Evolutionary conservation across 64 coral and sea anemone species (phyloP).

Genomic region (Montipora capricornis): DNA sequence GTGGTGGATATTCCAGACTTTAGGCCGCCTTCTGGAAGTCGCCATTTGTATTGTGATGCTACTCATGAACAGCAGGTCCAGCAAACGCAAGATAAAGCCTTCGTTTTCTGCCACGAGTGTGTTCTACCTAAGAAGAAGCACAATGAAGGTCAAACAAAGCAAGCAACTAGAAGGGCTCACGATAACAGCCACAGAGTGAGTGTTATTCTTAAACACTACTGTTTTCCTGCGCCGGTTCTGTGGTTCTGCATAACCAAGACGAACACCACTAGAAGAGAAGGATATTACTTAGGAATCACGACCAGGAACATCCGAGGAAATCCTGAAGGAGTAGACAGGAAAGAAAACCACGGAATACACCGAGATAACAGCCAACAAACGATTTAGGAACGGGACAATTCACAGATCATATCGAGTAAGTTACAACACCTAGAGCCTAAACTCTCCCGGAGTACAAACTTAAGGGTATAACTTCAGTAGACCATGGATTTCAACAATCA

Average conservation of each 20-base stretch:
- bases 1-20: slow-evolving; percentile 89
- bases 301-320: neutral
- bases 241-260: neutral
- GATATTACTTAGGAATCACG: neutral
- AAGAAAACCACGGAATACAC: neutral
- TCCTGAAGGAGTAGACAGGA: neutral
- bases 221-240: neutral
- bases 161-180: too few relatives aligned
- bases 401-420: too few relatives aligned
- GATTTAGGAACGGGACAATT: too few relatives aligned
- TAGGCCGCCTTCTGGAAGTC: slow-evolving; percentile 53
- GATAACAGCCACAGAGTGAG: neutral
- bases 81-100: slow-evolving; percentile 12
- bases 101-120: slow-evolving; percentile 13
- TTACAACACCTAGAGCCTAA: too few relatives aligned
- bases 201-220: neutral
- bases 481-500: too few relatives aligned
- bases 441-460: too few relatives aligned
- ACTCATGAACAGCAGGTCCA: slow-evolving; percentile 70
- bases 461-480: too few relatives aligned
- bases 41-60: slow-evolving; percentile 67
- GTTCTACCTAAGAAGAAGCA: neutral
- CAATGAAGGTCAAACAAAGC: neutral
- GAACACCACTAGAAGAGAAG: neutral
- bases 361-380: neutral